Conservation (phyloP, 2,113 vertebrate species). For the Lepisosteus osseus region DNA sequence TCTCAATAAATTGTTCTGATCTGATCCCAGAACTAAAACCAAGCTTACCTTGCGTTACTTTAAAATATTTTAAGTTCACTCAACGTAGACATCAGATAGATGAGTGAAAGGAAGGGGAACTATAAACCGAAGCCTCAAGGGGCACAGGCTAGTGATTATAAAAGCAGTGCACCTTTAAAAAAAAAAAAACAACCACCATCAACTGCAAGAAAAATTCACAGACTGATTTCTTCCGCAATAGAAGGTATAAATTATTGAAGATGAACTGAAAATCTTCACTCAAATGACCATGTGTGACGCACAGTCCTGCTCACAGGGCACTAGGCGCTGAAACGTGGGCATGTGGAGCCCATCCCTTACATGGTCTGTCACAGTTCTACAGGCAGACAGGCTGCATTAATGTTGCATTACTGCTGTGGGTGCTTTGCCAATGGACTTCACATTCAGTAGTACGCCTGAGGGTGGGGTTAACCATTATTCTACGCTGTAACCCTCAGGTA, state of each 20-base stretch:
- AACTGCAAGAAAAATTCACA: background rate
- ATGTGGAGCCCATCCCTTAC: background rate
- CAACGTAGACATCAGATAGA: too few relatives aligned
- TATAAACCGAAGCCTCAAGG: background rate
- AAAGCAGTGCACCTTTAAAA: background rate
- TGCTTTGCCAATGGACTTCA: background rate
- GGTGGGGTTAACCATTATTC: background rate
- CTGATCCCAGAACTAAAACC: too few relatives aligned
- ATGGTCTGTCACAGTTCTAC: background rate
- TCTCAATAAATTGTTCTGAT: too few relatives aligned
- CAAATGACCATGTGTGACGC: background rate
- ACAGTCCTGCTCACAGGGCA: background rate
- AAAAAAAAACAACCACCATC: background rate
- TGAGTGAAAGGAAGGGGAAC: too few relatives aligned
- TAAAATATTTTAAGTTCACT: too few relatives aligned
- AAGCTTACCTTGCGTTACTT: too few relatives aligned
- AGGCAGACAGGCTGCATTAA: conserved; percentile 1
- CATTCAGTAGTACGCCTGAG: background rate
- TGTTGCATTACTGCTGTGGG: background rate
- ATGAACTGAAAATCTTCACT: conserved; percentile 28
- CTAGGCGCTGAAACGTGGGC: background rate
- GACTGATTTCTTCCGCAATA: conserved; percentile 11
- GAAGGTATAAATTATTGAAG: conserved; percentile 36
- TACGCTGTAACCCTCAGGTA: background rate
- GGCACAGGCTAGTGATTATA: background rate